Conservation (phyloP, 2,113 vertebrate genomes). For the Neomonachus schauinslandi region DNA sequence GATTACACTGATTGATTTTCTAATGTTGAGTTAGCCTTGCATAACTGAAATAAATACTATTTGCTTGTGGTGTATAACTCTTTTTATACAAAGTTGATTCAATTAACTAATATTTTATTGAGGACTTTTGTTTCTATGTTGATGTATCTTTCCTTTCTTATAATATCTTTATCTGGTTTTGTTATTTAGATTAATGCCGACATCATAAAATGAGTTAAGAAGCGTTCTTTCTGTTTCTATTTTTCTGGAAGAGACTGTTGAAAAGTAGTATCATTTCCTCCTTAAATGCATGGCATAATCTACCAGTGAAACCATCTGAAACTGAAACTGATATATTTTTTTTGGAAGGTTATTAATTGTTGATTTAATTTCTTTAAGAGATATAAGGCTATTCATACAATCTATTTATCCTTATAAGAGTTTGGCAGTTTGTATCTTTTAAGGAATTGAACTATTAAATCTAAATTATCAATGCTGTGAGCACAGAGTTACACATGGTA, state of each 20-base stretch:
- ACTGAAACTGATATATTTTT: background rate
- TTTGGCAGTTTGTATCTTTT: background rate
- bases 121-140: conserved; percentile 7
- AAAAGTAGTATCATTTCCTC: background rate
- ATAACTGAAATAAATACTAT: background rate
- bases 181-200: background rate
- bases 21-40: background rate
- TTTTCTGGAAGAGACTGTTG: background rate
- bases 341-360: background rate
- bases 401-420: background rate
- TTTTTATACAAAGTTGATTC: background rate
- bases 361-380: background rate
- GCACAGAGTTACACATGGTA: background rate
- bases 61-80: background rate
- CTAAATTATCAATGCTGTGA: background rate
- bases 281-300: background rate
- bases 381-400: background rate
- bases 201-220: background rate
- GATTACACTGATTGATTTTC: background rate
- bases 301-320: background rate
- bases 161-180: background rate
- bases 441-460: background rate
- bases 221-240: background rate
- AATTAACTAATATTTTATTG: background rate
- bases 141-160: background rate